Evolutionary conservation across 2,797 vertebrate genomes (phyloP), one percentile per base, ranked within the genome.

Genomic region (Tachyglossus aculeatus): DNA sequence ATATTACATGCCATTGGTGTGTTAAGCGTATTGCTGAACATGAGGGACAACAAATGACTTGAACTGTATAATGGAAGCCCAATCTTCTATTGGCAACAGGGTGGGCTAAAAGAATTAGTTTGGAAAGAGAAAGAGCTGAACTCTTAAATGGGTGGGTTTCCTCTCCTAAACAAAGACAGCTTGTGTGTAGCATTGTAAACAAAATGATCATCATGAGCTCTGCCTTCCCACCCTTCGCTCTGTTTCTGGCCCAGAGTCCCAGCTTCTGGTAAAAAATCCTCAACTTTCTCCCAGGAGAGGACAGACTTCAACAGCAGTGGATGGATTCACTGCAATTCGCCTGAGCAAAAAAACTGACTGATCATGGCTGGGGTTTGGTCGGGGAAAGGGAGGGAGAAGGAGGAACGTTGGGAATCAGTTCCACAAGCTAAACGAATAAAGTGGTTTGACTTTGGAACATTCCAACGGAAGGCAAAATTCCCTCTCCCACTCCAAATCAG

Each of bases 401-500:
- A n/a, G n/a, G n/a, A n/a, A n/a, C n/a, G n/a, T n/a, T 33, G 12
- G 69, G 45, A 62, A 48, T 48, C 47, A 47, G 51, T 40, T 27
- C 29, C 44, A 25, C 44, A 25, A 25, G 7, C 44, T 47, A 47
- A 47, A 16, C 57, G 37, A 53, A 62, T 38, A 50, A 66, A 67
- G 71, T 69, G 34, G 43, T 45, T 57, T 59, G 51, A 39, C 52
- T 74, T 74, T 34, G 62, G 65, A 72, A 14, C 44, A 37, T 71
- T 75, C 53, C 51, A 65, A 67, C n/a, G 63, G 67, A 73, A 27
- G 39, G 8, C 6, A 40, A 52, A 31, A 50, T 40, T 66, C 54
- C 67, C 48, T 50, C 58, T 77, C 70, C 59, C 59, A 64, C 39
- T 74, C 21, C 70, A 74, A 67, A 74, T 51, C 62, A 47, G 37